Evolutionary conservation across 2,797 vertebrate species (phyloP).

Genomic region (Ambastaia sidthimunki): DNA sequence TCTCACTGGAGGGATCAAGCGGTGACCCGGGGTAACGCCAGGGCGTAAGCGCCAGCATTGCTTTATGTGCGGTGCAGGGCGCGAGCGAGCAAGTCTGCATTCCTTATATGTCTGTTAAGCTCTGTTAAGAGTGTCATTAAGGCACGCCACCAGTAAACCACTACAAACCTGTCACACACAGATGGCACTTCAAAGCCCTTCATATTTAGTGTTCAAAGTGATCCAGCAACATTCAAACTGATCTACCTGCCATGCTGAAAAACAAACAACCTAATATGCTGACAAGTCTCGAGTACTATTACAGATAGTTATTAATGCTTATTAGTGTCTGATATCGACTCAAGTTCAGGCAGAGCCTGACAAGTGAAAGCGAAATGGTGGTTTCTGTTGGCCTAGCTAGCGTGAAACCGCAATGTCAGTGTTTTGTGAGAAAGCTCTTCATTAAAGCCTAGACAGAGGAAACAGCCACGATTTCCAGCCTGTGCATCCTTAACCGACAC

Average conservation of each 20-base stretch:
- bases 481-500: constrained; percentile 46
- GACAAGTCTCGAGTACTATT: neutral
- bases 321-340: neutral
- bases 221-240: constrained; percentile 22
- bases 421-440: constrained; percentile 63
- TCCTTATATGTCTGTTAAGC: constrained; percentile 44
- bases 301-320: neutral
- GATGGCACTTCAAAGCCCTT: constrained; percentile 47
- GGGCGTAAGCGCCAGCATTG: constrained; percentile 16
- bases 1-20: constrained; percentile 24
- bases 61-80: constrained; percentile 36
- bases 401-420: constrained; percentile 74
- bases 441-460: constrained; percentile 25
- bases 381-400: constrained; percentile 75
- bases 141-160: constrained; percentile 34
- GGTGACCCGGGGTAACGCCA: constrained; percentile 31
- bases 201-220: constrained; percentile 33
- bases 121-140: constrained; percentile 46
- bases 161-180: constrained; percentile 46
- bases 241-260: constrained; percentile 25
- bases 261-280: neutral
- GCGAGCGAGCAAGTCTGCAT: constrained; percentile 36
- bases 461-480: constrained; percentile 45
- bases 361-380: constrained; percentile 62
- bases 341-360: constrained; percentile 32